Base-by-base conservation (phyloP, 2,113 vertebrate species). In the Limanda limanda region DNA sequence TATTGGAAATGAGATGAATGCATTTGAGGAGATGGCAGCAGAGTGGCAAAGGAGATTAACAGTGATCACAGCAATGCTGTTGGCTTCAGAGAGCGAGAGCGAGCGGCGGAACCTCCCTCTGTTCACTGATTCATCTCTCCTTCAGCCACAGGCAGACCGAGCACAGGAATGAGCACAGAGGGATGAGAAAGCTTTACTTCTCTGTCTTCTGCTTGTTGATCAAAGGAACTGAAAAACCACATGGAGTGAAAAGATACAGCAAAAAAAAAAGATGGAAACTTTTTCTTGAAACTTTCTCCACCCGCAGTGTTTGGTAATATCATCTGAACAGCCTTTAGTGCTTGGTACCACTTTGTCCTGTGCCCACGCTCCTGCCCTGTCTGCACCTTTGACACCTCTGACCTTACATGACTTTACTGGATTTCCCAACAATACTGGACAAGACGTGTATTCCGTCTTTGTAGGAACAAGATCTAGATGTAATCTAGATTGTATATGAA, bases 31-130 rank as follows among this genome's bases (percentile, higher is more conserved):
- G 89, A 88, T 89, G 90, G 88, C 88, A 87, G 86, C 72, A 27
- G 84, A 89, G 86, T 92, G 88, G 92, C 89, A 91, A 90, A 90
- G 87, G 81, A 89, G 88, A 93, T 91, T 90, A 90, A 72, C 85
- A 73, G 84, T 88, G 91, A 92, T 92, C 91, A 91, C 87, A 90
- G 92, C 86, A 65, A 73, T 58, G 84, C 89, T 89, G 83, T 85
- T 79, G 83, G 91, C 84, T 86, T 91, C 87, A 91, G 85, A 86
- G 86, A 78, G 86, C 59, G 74, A 52, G 75, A 48, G 86, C 64
- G 82, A 84, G 75, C 61, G 56, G 75, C 71, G 68, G 89, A 92
- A 81, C 86, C 88, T 88, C 88, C 86, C 83, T 89, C 82, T 83
- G 85, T 86, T 89, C 79, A 63, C 72, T 52, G 83, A 91, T 83